Evolutionary conservation across 2,113 vertebrate genomes (phyloP), one percentile per base, ranked within the genome.

Genomic region (Jacana jacana): DNA sequence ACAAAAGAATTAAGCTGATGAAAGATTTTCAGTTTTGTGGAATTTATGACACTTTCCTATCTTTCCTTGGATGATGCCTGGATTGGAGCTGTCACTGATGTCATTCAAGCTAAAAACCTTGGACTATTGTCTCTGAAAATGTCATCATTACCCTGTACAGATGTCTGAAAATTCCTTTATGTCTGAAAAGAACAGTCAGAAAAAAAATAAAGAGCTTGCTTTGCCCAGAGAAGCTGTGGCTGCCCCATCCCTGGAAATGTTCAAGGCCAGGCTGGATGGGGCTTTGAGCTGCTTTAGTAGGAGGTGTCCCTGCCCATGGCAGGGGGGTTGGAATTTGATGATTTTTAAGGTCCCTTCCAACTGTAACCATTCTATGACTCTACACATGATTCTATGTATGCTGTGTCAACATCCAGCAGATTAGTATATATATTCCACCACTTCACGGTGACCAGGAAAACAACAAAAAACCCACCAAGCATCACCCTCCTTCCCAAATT

Each of bases 401-500:
- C 37, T 31, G 64, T 27, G 24, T 52, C 33, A 52, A 39, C 5
- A 39, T 49, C 10, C 18, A 87, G 19, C 1, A 31, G 40, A 33
- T 57, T 46, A 65, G 11, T 31, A 40, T 35, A 71, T 7, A 6
- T 35, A 57, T 81, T 69, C 30, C 37, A 77, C 11, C 40, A 33
- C 8, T 49, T 19, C 12, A 48, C 4, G 72, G 14, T 14, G 12
- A 1, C 6, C 17, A 7, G 28, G 28, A 52, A 80, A 9, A 28
- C 31, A 81, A 60, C n/a, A 42, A 42, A 30, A 17, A 10, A 1
- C 7, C 1, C 4, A 3, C 17, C 11, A 73, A 65, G 30, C 3
- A 35, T 19, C 3, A 5, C 2, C 4, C 3, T 3, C 6, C 5
- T 6, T 55, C 13, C 31, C 22, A 57, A 30, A 1, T 52, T 31